A percentile compares a stretch with the other conserved stretches of the same genome.
Evolutionary conservation across 1,140 invertebrate genomes (phyloP).

Genomic region (Philopotamus ludificatus): DNA sequence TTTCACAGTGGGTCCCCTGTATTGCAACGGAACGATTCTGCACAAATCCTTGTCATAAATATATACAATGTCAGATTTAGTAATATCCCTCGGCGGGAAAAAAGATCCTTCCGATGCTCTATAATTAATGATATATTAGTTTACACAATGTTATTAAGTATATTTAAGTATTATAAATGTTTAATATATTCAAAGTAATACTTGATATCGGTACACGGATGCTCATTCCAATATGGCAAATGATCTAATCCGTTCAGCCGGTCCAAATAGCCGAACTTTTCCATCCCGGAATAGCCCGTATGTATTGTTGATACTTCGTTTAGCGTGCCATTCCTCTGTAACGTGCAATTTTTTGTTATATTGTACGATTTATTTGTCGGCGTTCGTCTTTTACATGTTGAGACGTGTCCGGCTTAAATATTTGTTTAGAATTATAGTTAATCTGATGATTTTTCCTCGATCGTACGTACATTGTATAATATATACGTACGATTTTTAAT

Average conservation of each 20-base stretch:
- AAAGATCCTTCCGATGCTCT: slow-evolving; percentile 83
- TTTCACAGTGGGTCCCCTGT: slow-evolving; percentile 65
- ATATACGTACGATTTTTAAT: too few species aligned
- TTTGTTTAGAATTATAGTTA: too few species aligned
- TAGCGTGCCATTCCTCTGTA: slow-evolving; percentile 77
- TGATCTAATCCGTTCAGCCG: slow-evolving; percentile 73
- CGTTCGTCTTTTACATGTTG: neutral
- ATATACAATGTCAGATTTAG: slow-evolving; percentile 70
- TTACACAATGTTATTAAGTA: neutral
- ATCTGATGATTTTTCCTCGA: neutral
- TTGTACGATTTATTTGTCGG: neutral
- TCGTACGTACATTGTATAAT: too few species aligned
- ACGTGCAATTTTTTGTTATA: too few species aligned
- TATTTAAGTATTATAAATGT: slow-evolving; percentile 1
- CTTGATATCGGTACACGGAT: slow-evolving; percentile 75
- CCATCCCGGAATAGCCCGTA: slow-evolving; percentile 71
- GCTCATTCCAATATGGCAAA: slow-evolving; percentile 72
- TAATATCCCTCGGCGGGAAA: slow-evolving; percentile 73
- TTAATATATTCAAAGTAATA: slow-evolving; percentile 37
- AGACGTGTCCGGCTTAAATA: too few species aligned
- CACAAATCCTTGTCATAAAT: slow-evolving; percentile 86
- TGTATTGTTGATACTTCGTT: slow-evolving; percentile 78
- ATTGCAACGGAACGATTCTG: slow-evolving; percentile 72
- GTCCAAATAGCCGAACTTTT: slow-evolving; percentile 75
- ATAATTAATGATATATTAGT: slow-evolving; percentile 38